These are phyloP conservation scores for Phylloscopus trochiloides DNA, from an alignment of 2,113 vertebrate genomes.

Conservation along the genomic window DNA sequence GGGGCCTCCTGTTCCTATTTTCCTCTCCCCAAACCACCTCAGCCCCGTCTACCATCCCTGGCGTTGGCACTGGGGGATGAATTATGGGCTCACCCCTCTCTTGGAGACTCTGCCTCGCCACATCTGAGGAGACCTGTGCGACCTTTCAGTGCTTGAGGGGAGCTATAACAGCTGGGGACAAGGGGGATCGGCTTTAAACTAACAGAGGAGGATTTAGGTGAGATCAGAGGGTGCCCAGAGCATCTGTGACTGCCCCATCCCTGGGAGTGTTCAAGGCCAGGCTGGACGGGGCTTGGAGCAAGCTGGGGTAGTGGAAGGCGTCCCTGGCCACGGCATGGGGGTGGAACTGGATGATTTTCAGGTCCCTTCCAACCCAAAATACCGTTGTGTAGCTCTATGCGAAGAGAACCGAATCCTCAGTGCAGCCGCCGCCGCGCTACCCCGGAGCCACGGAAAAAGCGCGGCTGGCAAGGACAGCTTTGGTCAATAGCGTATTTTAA, in stretches of 20 bases:
- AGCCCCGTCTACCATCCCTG: neutral
- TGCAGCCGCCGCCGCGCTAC: neutral
- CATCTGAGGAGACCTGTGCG: fast-evolving
- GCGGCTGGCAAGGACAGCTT: neutral
- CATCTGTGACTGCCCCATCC: neutral
- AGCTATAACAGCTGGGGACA: fast-evolving
- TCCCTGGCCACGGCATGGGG: fast-evolving
- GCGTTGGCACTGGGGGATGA: neutral
- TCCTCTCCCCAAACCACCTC: neutral
- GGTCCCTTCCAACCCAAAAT: neutral
- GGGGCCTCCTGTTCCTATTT: neutral
- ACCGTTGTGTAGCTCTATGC: fast-evolving
- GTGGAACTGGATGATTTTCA: neutral
- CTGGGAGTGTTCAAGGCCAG: neutral
- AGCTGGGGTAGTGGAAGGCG: neutral
- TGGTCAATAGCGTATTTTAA: fast-evolving
- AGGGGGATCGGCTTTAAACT: neutral
- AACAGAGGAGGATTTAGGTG: neutral
- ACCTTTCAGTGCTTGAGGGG: neutral
- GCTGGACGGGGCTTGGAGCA: neutral
- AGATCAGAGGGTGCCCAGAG: neutral
- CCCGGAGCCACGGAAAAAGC: neutral
- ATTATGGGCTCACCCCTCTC: neutral
- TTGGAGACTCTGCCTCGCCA: fast-evolving
- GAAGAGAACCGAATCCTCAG: too few relatives aligned